phyloP scores from a whole-genome alignment of 2,888 invertebrate genomes.

The Sphaerophoria rueppellii region DNA sequence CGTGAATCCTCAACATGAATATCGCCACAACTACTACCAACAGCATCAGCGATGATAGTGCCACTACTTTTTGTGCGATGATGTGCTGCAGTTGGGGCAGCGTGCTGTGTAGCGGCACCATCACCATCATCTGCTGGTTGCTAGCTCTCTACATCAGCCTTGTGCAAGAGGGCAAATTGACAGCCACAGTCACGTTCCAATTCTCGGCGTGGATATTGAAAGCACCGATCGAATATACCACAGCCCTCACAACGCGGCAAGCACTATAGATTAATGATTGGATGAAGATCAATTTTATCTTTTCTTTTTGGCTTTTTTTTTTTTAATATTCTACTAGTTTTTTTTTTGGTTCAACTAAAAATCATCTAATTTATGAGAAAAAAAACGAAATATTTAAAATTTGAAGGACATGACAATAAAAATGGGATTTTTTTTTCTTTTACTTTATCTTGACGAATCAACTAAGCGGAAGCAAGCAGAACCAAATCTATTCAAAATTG shows the following conservation, averaged over 20 bases:
- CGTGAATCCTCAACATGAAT: conserved; percentile 52
- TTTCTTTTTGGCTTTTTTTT: conserved; percentile 18
- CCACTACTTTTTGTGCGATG: conserved; percentile 77
- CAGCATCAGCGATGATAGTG: conserved; percentile 76
- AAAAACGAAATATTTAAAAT: conserved; percentile 11
- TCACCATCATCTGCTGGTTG: conserved; percentile 79
- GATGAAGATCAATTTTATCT: conserved; percentile 52
- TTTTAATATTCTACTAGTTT: conserved; percentile 25
- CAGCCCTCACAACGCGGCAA: conserved; percentile 89
- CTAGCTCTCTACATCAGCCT: conserved; percentile 89
- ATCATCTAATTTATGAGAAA: conserved; percentile 45
- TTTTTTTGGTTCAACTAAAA: conserved; percentile 18
- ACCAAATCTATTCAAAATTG: conserved; percentile 39
- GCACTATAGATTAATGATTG: conserved; percentile 77
- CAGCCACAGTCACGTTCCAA: conserved; percentile 92
- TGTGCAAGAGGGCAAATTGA: conserved; percentile 94
- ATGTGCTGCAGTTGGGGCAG: conserved; percentile 78
- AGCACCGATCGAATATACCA: conserved; percentile 94
- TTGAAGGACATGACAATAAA: conserved; percentile 36
- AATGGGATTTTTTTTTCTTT: conserved; percentile 28
- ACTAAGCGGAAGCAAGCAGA: conserved; percentile 72
- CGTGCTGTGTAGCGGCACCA: conserved; percentile 78
- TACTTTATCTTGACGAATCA: conserved; percentile 21
- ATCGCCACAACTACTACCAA: conserved; percentile 60
- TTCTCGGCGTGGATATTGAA: conserved; percentile 90